Evolutionary conservation across 2,797 vertebrate genomes (phyloP).

Genomic region (Danio aesculapii): DNA sequence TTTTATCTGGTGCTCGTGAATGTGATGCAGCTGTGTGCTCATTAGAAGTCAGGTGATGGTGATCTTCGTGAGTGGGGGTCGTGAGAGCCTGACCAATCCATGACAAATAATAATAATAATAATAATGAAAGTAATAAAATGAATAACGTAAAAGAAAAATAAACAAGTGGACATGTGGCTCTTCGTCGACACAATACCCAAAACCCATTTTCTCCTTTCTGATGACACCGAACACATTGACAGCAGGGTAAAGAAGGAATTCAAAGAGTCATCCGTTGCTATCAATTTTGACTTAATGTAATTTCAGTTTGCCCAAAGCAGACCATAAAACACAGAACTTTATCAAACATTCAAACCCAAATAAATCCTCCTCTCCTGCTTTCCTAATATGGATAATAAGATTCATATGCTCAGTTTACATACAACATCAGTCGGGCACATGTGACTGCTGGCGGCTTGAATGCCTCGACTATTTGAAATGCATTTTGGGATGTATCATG

Average conservation of each 20-base stretch:
- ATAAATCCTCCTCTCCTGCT: constrained; percentile 14
- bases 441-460: constrained; percentile 32
- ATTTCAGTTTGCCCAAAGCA: constrained; percentile 42
- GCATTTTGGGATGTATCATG: constrained; percentile 53
- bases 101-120: no score
- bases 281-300: constrained; percentile 37
- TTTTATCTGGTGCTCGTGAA: no score
- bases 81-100: no score
- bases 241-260: constrained; percentile 31
- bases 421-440: constrained; percentile 9
- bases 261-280: constrained; percentile 39
- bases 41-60: no score
- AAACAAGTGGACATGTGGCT: no score
- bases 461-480: constrained; percentile 36
- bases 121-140: no score
- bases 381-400: constrained; percentile 44
- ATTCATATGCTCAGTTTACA: constrained; percentile 35
- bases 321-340: constrained; percentile 19
- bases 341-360: constrained; percentile 25
- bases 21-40: no score
- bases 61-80: no score
- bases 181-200: background rate
- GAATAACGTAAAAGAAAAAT: no score
- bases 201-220: background rate
- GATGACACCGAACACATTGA: background rate